Base-by-base conservation (phyloP, 2,797 vertebrate genomes). In the Propithecus perrieri region DNA sequence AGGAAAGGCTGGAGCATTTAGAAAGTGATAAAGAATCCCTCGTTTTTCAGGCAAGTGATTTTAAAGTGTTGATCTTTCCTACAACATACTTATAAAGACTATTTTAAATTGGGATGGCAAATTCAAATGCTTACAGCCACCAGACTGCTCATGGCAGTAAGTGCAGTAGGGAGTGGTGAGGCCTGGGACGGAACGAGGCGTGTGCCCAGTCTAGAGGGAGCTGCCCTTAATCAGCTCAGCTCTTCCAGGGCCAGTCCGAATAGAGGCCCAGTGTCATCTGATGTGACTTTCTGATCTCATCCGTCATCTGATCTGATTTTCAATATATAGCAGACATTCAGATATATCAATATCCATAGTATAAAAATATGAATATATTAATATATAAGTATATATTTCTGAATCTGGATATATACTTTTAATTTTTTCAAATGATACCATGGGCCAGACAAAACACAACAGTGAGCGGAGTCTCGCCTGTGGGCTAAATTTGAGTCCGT, bases 21-120 rank as follows among this genome's bases (percentile, higher is more conserved):
- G 99, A 99, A 98, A 99, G 99, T 75, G 99, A 99, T 98, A 99
- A 99, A 97, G 99, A 99, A 97, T 99, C 99, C 71, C 99, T 99
- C 57, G 99, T 99, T 97, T 99, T 99, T 97, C 99, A 99, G 99
- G 99, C 99, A 98, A 96, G 98, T 98, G 74, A 9, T 87, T 89
- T 96, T 87, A 55, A 74, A 59, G 63, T 26, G 57, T 11, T 28
- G 0, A 46, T 93, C 92, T 92, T 79, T 95, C 41, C 33, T 94
- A 35, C 57, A 28, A 76, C 63, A 8, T 24, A 22, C 55, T 96
- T 43, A 17, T 5, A 22, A 76, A 78, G 93, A 91, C 55, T 59
- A 7, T 41, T 94, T 79, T 85, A 57, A 71, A 38, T 53, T 14
- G 35, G 33, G 6, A 1, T 69, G 53, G 22, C 80, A 28, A 69